phyloP scores from a whole-genome alignment of 1,140 invertebrate genomes.

The Drosophila teissieri region DNA sequence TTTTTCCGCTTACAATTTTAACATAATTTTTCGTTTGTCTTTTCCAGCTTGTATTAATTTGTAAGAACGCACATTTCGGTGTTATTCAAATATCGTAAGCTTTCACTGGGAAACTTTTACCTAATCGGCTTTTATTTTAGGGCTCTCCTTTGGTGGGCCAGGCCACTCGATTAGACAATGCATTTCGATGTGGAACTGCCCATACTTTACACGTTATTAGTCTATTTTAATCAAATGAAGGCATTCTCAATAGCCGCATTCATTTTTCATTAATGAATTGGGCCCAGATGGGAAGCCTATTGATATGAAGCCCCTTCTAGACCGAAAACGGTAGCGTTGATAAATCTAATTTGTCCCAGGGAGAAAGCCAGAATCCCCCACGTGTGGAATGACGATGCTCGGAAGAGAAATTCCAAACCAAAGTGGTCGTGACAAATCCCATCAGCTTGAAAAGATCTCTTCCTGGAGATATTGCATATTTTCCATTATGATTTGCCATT shows the following conservation, averaged over 20 bases:
- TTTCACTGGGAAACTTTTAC: conserved; percentile 67
- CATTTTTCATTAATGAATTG: conserved; percentile 79
- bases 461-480: conserved; percentile 27
- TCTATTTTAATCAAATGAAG: conserved; percentile 78
- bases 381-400: conserved; percentile 9
- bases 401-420: conserved; percentile 30
- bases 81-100: conserved; percentile 64
- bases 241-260: conserved; percentile 63
- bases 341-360: conserved; percentile 40
- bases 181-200: conserved; percentile 17
- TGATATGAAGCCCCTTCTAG: not conserved
- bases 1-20: conserved; percentile 32
- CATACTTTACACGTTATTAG: conserved; percentile 79
- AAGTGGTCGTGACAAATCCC: conserved; percentile 43
- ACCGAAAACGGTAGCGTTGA: conserved; percentile 53
- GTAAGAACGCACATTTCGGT: conserved; percentile 62
- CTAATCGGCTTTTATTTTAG: conserved; percentile 52
- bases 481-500: conserved; percentile 46
- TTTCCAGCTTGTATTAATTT: conserved; percentile 64
- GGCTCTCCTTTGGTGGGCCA: conserved; percentile 64
- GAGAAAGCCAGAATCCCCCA: conserved; percentile 50
- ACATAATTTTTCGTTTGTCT: conserved; percentile 59
- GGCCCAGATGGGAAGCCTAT: conserved; percentile 21
- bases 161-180: conserved; percentile 24
- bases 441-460: conserved; percentile 32